Base-by-base conservation (phyloP, 2,113 vertebrate genomes). In the Coracopsis vasa region DNA sequence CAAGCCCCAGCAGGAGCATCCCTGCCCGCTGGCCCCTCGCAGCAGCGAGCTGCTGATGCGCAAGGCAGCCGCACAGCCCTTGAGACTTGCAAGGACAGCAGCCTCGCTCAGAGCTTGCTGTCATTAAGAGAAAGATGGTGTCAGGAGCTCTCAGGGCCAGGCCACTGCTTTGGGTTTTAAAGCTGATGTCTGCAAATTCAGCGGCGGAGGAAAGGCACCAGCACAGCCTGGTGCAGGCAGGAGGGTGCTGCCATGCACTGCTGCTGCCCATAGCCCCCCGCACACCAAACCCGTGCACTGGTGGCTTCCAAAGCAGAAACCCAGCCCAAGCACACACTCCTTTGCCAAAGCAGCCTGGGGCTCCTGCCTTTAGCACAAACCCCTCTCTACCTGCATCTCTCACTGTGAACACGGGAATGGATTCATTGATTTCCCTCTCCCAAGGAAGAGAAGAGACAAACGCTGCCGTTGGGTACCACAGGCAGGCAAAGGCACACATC, bases 351-450 rank as follows among this genome's bases (percentile, higher is more conserved):
- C 23, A 28, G 48, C 16, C 41, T 8, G 15, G 20, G n/a, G 42
- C 24, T 60, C 62, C 53, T 48, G 24, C 48, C 20, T 16, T 27
- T 2, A 16, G 20, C 25, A 3, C 29, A 42, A 60, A 11, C 50
- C 11, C 24, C 28, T 45, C 27, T 13, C n/a, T 16, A 6, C 39
- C 33, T 7, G 41, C 65, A n/a, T 2, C 29, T 5, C 62, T 31
- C 21, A 2, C 24, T 2, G 5, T 2, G 0, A 28, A 7, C 15
- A 10, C 8, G 0, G 17, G 69, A 16, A 58, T 16, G 56, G 56
- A 58, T n/a, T 21, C 33, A 24, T 35, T 35, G 56, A 58, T 58
- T 37, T 28, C 42, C 16, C 27, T 48, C 70, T 75, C 23, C 65
- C 8, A 3, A 16, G 45, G 41, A 33, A 39, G n/a, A 15, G 14